These are phyloP conservation scores for Oxyteleia sp. DNA, from an alignment of 2,888 invertebrate genomes.

Conservation along the genomic window DNA sequence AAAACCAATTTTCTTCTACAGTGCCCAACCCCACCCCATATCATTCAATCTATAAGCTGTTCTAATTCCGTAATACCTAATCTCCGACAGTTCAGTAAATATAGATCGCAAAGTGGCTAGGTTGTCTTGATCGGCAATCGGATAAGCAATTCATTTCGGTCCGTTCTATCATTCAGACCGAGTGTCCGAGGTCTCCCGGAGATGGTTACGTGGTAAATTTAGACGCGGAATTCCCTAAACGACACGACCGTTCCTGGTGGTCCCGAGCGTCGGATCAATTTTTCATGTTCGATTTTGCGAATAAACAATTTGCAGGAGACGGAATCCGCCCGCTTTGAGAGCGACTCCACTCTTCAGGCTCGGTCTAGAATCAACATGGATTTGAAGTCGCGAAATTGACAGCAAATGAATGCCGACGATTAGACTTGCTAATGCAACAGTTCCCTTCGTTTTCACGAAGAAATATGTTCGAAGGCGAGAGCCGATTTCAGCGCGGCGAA, in stretches of 20 bases:
- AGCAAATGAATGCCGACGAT: too few species aligned
- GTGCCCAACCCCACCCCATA: too few species aligned
- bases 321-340: too few species aligned
- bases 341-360: neutral
- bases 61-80: too few species aligned
- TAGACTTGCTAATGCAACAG: too few species aligned
- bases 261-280: too few species aligned
- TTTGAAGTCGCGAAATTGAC: slow-evolving; percentile 19
- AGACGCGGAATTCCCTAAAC: neutral
- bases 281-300: neutral
- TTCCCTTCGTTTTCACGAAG: slow-evolving; percentile 18
- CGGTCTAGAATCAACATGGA: slow-evolving; percentile 10
- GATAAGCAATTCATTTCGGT: slow-evolving; percentile 23
- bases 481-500: slow-evolving; percentile 9
- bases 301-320: neutral
- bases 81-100: slow-evolving; percentile 5
- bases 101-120: neutral
- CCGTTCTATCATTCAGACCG: neutral
- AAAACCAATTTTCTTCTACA: too few species aligned
- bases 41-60: too few species aligned
- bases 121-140: neutral
- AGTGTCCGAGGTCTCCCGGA: neutral
- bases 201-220: neutral
- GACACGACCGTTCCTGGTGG: neutral
- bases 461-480: slow-evolving; percentile 29